Base-by-base conservation (phyloP, 2,888 invertebrate genomes). In the Rotaria magnacalcarata region DNA sequence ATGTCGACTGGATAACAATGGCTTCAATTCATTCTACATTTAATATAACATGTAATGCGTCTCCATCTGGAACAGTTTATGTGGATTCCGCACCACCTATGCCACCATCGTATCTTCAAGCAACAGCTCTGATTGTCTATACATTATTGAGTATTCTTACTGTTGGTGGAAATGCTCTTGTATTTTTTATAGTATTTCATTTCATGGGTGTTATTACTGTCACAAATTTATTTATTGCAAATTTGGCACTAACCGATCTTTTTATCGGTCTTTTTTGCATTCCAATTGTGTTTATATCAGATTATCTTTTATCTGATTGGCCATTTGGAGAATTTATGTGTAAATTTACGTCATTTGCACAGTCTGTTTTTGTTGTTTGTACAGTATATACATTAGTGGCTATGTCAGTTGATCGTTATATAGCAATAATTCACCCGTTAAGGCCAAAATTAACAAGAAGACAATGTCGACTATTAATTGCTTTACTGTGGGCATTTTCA, bases 191-290 rank as follows among this genome's bases (percentile, higher is more conserved):
- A 43, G 84, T 86, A 52, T 84, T 86, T 84, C 50, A 58, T 43
- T 86, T 50, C 50, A 84, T 84, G 84, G 84, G 86, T n/a, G 67
- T 84, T 24, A 74, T 84, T 67, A 80, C 86, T 19, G 86, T 87
- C 11, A 87, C 85, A 34, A 87, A 87, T 58, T 87, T 85, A 84
- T 87, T 87, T 74, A 87, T 87, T 21, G 60, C 85, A 27, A 87
- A 85, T 84, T 41, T 87, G 41, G 87, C 87, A 47, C 41, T 87
- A 19, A 74, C 56, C 21, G 87, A 87, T 74, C 52, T 87, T 10
- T 52, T 84, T 6, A 84, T 87, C 41, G 85, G 58, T 34, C 41
- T 87, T 21, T 75, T 87, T 19, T 87, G 87, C 43, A 86, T 86
- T 50, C 86, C 86, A 56, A 85, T 85, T 34, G 85, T 84, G 14